Evolutionary conservation across 1,140 invertebrate species (phyloP).

Genomic region (Tachypleus tridentatus): DNA sequence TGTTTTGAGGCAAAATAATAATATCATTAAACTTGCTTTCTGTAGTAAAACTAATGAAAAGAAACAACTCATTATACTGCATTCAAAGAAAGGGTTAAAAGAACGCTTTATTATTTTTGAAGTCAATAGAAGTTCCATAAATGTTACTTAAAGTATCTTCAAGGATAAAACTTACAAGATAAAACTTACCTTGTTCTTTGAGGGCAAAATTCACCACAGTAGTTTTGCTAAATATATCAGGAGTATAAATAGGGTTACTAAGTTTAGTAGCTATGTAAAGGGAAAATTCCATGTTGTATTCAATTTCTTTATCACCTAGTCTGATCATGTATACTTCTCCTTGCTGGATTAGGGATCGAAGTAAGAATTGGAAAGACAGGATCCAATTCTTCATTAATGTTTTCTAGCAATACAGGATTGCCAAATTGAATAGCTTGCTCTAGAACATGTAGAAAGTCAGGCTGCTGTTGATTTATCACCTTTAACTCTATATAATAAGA

Average conservation of each 20-base stretch:
- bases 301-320: slow-evolving; percentile 36
- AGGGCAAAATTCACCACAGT: slow-evolving; percentile 40
- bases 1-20: too few relatives aligned
- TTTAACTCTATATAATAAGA: slow-evolving; percentile 37
- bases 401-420: slow-evolving; percentile 36
- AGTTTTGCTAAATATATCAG: slow-evolving; percentile 36
- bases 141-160: too few relatives aligned
- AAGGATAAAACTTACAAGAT: background rate
- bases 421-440: slow-evolving; percentile 48
- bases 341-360: slow-evolving; percentile 36
- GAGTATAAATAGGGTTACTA: slow-evolving; percentile 37
- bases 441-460: slow-evolving; percentile 55
- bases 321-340: slow-evolving; percentile 32
- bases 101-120: too few relatives aligned
- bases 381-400: slow-evolving; percentile 37
- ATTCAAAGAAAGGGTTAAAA: too few relatives aligned
- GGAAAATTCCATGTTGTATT: slow-evolving; percentile 34
- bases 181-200: slow-evolving; percentile 58
- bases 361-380: slow-evolving; percentile 31
- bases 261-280: slow-evolving; percentile 40
- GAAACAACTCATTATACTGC: too few relatives aligned
- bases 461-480: slow-evolving; percentile 61
- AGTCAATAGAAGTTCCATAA: too few relatives aligned
- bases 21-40: too few relatives aligned
- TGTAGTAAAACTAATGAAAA: too few relatives aligned